Conservation (phyloP, 2,888 invertebrate genomes). For the Ecliptopera silaceata region DNA sequence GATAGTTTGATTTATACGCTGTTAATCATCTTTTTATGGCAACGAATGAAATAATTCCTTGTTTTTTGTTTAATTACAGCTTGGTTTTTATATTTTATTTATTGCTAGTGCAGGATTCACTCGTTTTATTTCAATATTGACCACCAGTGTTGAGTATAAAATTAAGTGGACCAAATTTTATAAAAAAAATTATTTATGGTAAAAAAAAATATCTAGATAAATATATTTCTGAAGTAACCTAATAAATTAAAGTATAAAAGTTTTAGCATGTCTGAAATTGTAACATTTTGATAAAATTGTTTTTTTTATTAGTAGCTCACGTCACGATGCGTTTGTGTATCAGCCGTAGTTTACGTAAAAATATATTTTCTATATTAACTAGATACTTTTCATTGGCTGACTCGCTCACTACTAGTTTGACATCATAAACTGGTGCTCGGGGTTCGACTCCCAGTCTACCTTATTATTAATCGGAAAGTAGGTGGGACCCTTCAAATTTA, state of each 20-base stretch:
- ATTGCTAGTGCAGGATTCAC: slow-evolving; percentile 3
- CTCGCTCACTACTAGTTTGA: neutral
- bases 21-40: slow-evolving; percentile 44
- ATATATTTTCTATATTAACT: too few species aligned
- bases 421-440: neutral
- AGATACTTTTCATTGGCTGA: too few species aligned
- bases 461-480: slow-evolving; percentile 23
- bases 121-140: neutral
- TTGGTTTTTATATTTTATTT: slow-evolving; percentile 21
- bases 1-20: slow-evolving; percentile 58
- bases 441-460: neutral
- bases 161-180: too few species aligned
- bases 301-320: too few species aligned
- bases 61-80: slow-evolving; percentile 30
- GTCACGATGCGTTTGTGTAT: too few species aligned
- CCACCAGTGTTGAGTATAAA: slow-evolving; percentile 31
- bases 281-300: too few species aligned
- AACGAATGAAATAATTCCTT: slow-evolving; percentile 28
- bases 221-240: too few species aligned
- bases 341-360: too few species aligned
- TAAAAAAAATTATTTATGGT: too few species aligned
- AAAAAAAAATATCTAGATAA: too few species aligned
- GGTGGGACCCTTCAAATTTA: slow-evolving; percentile 27
- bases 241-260: too few species aligned
- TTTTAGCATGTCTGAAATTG: too few species aligned